These are phyloP conservation scores for Champsocephalus gunnari DNA, from an alignment of 2,797 vertebrate genomes.

Conservation along the genomic window DNA sequence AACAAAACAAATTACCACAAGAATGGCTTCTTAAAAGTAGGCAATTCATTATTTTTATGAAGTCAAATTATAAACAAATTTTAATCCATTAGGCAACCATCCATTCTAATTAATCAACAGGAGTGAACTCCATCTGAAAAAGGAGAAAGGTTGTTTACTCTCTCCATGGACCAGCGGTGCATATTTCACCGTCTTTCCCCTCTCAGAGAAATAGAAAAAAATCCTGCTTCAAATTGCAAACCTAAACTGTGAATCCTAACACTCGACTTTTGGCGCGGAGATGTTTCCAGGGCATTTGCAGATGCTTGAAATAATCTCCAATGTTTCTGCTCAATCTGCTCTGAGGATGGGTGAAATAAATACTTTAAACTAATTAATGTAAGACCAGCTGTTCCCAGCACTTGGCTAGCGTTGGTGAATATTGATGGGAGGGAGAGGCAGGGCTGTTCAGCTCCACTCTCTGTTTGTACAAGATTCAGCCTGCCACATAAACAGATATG, in stretches of 20 bases:
- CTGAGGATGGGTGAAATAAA: conserved; percentile 99
- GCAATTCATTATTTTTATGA: conserved; percentile 85
- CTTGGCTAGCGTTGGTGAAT: conserved; percentile 99
- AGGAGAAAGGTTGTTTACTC: conserved; percentile 83
- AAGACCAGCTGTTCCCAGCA: conserved; percentile 99
- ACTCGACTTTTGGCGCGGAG: conserved; percentile 90
- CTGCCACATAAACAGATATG: conserved; percentile 97
- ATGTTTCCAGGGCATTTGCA: conserved; percentile 99
- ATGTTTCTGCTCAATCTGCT: conserved; percentile 99
- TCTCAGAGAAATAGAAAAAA: conserved; percentile 49
- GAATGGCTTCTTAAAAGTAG: conserved; percentile 80
- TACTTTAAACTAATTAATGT: conserved; percentile 99
- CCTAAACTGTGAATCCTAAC: conserved; percentile 87
- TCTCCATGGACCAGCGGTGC: conserved; percentile 82
- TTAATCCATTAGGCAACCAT: conserved; percentile 86
- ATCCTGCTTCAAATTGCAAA: conserved; percentile 83
- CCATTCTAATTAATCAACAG: conserved; percentile 87
- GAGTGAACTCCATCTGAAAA: conserved; percentile 83
- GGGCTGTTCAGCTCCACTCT: conserved; percentile 88
- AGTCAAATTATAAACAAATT: conserved; percentile 87
- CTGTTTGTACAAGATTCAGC: conserved; percentile 99
- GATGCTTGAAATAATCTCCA: conserved; percentile 99
- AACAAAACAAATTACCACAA: conserved; percentile 81
- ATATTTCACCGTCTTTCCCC: conserved; percentile 78
- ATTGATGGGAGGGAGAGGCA: conserved; percentile 91